Percentiles rank a stretch among this genome's conserved stretches.
phyloP scores from a whole-genome alignment of 2,888 invertebrate genomes.

The Agrotis puta region DNA sequence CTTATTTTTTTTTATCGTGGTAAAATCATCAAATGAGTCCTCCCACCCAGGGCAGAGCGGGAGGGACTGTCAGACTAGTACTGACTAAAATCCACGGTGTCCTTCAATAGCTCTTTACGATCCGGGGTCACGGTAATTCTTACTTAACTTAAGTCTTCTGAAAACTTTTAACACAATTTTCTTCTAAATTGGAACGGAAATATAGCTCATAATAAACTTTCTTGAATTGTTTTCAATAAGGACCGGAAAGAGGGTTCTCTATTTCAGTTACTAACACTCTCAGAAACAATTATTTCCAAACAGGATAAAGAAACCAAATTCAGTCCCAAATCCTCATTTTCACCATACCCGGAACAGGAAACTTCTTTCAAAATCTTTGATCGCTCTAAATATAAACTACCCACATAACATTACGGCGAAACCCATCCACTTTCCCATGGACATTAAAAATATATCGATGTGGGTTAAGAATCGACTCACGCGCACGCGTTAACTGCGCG shows the following conservation, averaged over 20 bases:
- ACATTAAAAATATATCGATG: slow-evolving; percentile 63
- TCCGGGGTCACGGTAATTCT: too few relatives aligned
- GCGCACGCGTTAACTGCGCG: slow-evolving; percentile 64
- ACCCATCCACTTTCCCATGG: slow-evolving; percentile 55
- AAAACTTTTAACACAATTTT: not conserved
- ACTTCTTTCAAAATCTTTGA: slow-evolving; percentile 31
- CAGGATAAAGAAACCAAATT: not conserved
- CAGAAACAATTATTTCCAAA: slow-evolving; percentile 7
- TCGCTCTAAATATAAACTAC: slow-evolving; percentile 40
- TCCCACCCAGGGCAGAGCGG: too few relatives aligned
- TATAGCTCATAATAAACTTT: too few relatives aligned
- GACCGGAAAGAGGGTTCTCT: not conserved
- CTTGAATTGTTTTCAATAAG: not conserved
- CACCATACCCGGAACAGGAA: slow-evolving; percentile 45
- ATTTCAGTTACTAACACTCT: not conserved
- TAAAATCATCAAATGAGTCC: too few relatives aligned
- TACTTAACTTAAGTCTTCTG: too few relatives aligned
- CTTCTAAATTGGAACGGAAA: not conserved
- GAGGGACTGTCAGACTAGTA: too few relatives aligned
- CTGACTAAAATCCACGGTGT: too few relatives aligned
- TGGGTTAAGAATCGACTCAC: slow-evolving; percentile 70
- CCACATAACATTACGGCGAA: slow-evolving; percentile 40
- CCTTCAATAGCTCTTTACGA: too few relatives aligned
- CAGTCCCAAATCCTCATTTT: slow-evolving; percentile 11
- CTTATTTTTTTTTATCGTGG: too few relatives aligned